A percentile compares a stretch with the other conserved stretches of the same genome.
phyloP scores from a whole-genome alignment of 2,797 vertebrate genomes.

The Acrossocheilus fasciatus region DNA sequence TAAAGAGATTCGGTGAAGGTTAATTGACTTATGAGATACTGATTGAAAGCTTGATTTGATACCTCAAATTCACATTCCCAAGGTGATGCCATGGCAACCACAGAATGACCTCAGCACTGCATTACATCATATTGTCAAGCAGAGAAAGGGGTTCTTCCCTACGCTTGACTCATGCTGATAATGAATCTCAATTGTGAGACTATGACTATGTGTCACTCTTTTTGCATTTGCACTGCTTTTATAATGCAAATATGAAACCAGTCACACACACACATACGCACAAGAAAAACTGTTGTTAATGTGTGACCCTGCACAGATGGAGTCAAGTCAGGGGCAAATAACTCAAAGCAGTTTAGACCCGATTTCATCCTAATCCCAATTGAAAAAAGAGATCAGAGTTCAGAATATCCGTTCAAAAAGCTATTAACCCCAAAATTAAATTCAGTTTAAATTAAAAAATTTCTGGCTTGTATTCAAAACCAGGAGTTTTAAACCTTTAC shows the following conservation, averaged over 20 bases:
- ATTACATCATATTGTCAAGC: conserved; percentile 55
- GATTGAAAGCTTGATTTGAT: conserved; percentile 48
- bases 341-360: neutral
- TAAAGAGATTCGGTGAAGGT: conserved; percentile 23
- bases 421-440: neutral
- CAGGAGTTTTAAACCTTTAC: neutral
- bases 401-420: neutral
- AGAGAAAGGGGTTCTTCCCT: conserved; percentile 20
- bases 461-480: neutral
- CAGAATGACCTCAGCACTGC: conserved; percentile 58
- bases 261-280: neutral
- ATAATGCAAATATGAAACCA: conserved; percentile 58
- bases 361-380: neutral
- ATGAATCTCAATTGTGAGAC: conserved; percentile 53
- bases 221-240: conserved; percentile 26
- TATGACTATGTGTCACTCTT: conserved; percentile 46
- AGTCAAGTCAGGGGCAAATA: conserved; percentile 14
- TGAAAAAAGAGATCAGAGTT: neutral
- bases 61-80: conserved; percentile 37
- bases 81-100: conserved; percentile 40
- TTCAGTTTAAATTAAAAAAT: neutral
- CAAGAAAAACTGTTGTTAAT: conserved; percentile 11
- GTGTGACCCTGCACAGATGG: conserved; percentile 1
- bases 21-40: conserved; percentile 42
- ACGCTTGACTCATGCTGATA: conserved; percentile 16